These are phyloP conservation scores for Berghia stephanieae DNA, from an alignment of 1,140 invertebrate genomes.

Conservation along the genomic window DNA sequence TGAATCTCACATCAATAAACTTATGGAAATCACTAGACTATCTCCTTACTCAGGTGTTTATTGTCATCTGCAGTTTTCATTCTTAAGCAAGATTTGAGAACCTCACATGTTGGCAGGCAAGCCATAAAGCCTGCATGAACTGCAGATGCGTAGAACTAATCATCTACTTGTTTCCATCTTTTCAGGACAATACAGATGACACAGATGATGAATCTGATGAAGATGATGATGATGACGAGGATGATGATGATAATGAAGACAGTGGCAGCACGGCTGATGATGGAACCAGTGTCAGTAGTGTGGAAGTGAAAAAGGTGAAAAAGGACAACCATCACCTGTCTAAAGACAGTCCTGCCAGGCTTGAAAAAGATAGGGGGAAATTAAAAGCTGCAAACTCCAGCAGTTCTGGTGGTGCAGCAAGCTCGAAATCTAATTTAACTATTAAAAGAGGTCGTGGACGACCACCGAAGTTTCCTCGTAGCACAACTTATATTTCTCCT, in stretches of 20 bases:
- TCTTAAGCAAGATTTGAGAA: too few relatives aligned
- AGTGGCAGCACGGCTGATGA: slow-evolving; percentile 15
- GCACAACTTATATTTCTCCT: slow-evolving; percentile 20
- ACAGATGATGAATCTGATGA: slow-evolving; percentile 18
- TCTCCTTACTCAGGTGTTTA: too few relatives aligned
- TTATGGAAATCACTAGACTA: too few relatives aligned
- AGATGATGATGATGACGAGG: slow-evolving; percentile 26
- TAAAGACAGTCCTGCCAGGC: background rate
- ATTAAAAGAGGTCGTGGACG: slow-evolving; percentile 38
- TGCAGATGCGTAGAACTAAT: too few relatives aligned
- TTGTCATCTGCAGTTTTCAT: too few relatives aligned
- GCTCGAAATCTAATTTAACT: slow-evolving; percentile 45
- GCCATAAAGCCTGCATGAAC: too few relatives aligned
- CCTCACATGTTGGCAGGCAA: too few relatives aligned
- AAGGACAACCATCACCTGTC: background rate
- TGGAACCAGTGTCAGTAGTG: slow-evolving; percentile 10
- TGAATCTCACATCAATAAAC: too few relatives aligned
- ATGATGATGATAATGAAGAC: slow-evolving; percentile 28
- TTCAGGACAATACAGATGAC: slow-evolving; percentile 20
- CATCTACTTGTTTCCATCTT: too few relatives aligned
- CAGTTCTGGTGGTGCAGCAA: background rate
- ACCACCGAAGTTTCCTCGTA: slow-evolving; percentile 34
- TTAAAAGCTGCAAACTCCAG: background rate
- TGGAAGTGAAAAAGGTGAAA: slow-evolving; percentile 3
- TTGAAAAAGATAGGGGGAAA: background rate